phyloP scores from a whole-genome alignment of 2,888 invertebrate species.

The Andrena trimmerana region DNA sequence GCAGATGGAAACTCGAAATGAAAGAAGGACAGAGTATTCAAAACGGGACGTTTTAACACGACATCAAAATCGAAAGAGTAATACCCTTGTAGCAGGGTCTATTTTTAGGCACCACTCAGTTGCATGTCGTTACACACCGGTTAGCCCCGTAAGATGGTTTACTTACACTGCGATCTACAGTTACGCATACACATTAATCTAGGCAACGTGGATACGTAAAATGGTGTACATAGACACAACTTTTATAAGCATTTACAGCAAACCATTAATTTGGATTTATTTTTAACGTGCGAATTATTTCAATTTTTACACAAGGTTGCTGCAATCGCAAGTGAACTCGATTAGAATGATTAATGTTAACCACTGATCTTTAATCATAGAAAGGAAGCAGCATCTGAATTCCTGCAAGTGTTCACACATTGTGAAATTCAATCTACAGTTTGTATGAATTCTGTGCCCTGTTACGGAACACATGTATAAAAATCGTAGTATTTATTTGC shows the following conservation, averaged over 20 bases:
- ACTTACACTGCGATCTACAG: slow-evolving; percentile 47
- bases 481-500: not conserved
- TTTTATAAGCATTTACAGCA: slow-evolving; percentile 49
- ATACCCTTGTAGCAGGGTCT: slow-evolving; percentile 65
- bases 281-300: not conserved
- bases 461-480: not conserved
- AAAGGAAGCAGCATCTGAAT: not conserved
- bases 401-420: not conserved
- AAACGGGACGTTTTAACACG: slow-evolving; percentile 22
- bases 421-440: no score
- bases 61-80: slow-evolving; percentile 60
- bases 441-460: no score
- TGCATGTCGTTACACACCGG: slow-evolving; percentile 67
- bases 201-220: slow-evolving; percentile 51
- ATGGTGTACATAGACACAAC: slow-evolving; percentile 31
- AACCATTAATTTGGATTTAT: not conserved
- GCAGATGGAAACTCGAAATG: not conserved
- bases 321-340: not conserved
- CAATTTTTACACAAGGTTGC: not conserved
- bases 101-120: slow-evolving; percentile 70
- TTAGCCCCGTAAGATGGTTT: slow-evolving; percentile 69
- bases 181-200: slow-evolving; percentile 38
- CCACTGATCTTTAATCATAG: not conserved
- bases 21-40: not conserved
- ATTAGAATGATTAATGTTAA: not conserved